Base-by-base conservation (phyloP, 2,113 vertebrate species). In the Chionomys nivalis region DNA sequence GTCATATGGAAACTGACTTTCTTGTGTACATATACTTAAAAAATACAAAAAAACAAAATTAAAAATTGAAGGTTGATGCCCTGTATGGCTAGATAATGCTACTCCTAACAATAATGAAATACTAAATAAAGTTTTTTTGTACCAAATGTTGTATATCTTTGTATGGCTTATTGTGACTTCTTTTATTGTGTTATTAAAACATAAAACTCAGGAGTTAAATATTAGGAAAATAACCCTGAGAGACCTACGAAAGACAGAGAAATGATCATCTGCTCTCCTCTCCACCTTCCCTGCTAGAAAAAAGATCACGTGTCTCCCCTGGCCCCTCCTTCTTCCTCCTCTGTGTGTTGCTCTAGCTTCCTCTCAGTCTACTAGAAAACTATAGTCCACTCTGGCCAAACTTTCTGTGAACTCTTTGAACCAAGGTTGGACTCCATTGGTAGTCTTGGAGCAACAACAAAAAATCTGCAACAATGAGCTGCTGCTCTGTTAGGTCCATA, bases 241-340 rank as follows among this genome's bases (percentile, higher is more conserved):
- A 72, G 36, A 72, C 6, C 36, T 3, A 39, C 0, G 0, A 8
- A 72, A 72, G 36, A 72, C 36, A 72, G 19, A 70, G 33, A 70
- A 70, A 70, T 1, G 16, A 70, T 23, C 36, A 10, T 3, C 7
- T 9, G 17, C 36, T 72, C 7, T 39, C 8, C 10, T 72, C 36
- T 10, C 17, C 8, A 39, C 8, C 1, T 72, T 72, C 68, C 33
- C 33, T 16, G 16, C 36, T 39, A 72, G 70, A 21, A 70, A 70
- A 33, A 33, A 36, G 16, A 72, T n/a, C 7, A 0, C 1, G 1
- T 3, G 17, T n/a, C 36, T 72, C 36, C 17, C 36, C 36, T 7
- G 36, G 36, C 70, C 36, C 70, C 70, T 39, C 3, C 17, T 72
- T 21, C 68, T 72, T n/a, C 13, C 36, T 21, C 16, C 70, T 72